phyloP scores from a whole-genome alignment of 2,888 invertebrate genomes.

The Quadroppia sp. region DNA sequence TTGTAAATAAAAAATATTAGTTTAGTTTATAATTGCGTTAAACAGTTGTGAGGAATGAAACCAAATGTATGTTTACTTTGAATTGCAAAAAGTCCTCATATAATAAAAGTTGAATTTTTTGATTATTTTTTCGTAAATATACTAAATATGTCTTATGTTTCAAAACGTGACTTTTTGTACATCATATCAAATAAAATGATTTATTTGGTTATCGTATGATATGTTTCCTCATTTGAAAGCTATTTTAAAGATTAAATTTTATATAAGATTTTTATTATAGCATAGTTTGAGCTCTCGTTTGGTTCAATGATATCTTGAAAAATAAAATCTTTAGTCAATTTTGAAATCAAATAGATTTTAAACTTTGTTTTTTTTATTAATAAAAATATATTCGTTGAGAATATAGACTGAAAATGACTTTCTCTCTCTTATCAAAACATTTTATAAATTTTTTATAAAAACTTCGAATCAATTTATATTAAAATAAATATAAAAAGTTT shows the following conservation, averaged over 20 bases:
- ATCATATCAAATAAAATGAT: conserved; percentile 13
- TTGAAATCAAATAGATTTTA: neutral
- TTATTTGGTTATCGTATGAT: conserved; percentile 27
- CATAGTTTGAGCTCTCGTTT: neutral
- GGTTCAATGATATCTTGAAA: neutral
- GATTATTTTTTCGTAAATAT: neutral
- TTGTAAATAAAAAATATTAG: neutral
- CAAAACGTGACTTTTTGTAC: conserved; percentile 31
- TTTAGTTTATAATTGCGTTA: neutral
- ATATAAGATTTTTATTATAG: neutral
- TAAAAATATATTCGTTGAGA: no score
- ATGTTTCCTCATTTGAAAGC: conserved; percentile 19
- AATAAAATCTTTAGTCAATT: neutral
- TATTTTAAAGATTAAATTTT: conserved; percentile 21
- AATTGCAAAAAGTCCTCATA: neutral
- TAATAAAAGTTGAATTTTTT: neutral
- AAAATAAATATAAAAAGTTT: neutral
- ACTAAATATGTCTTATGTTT: conserved; percentile 25
- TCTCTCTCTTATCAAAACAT: neutral
- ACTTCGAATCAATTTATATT: neutral
- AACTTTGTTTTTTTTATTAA: neutral
- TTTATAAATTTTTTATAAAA: neutral
- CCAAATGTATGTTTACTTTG: no score
- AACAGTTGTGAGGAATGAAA: neutral
- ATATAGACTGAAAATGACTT: neutral